Conservation (phyloP, 2,888 invertebrate species). For the Lepidonotus clava region DNA sequence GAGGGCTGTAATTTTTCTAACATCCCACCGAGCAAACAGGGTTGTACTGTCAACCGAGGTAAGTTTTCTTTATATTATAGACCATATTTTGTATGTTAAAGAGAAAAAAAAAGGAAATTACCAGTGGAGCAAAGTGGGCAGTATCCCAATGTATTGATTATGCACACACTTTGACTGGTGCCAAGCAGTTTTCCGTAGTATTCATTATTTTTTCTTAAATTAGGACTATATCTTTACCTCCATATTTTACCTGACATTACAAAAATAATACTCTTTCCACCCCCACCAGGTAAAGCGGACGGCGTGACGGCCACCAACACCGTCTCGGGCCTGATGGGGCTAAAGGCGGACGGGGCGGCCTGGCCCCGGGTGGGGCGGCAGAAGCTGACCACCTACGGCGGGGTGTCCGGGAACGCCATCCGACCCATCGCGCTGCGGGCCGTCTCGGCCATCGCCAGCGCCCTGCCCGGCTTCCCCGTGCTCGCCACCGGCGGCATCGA, state of each 20-base stretch:
- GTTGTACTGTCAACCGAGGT: too few relatives aligned
- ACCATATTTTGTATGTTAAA: too few relatives aligned
- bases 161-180: too few relatives aligned
- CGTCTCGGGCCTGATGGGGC: conserved; percentile 95
- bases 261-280: too few relatives aligned
- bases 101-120: background rate
- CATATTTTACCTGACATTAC: too few relatives aligned
- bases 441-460: conserved; percentile 91
- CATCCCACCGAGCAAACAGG: too few relatives aligned
- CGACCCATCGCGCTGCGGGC: conserved; percentile 96
- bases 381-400: conserved; percentile 94
- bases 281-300: conserved; percentile 88
- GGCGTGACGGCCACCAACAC: conserved; percentile 99
- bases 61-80: too few relatives aligned
- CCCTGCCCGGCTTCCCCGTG: conserved; percentile 93
- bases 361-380: conserved; percentile 94
- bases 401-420: conserved; percentile 95
- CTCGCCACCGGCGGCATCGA: conserved; percentile 98
- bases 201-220: too few relatives aligned
- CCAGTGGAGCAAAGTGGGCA: background rate
- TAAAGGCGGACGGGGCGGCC: conserved; percentile 89
- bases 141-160: background rate
- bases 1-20: too few relatives aligned
- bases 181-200: too few relatives aligned
- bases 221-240: too few relatives aligned